Evolutionary conservation across 2,797 vertebrate species (phyloP).

Genomic region (Tokudaia tokunoshimensis): DNA sequence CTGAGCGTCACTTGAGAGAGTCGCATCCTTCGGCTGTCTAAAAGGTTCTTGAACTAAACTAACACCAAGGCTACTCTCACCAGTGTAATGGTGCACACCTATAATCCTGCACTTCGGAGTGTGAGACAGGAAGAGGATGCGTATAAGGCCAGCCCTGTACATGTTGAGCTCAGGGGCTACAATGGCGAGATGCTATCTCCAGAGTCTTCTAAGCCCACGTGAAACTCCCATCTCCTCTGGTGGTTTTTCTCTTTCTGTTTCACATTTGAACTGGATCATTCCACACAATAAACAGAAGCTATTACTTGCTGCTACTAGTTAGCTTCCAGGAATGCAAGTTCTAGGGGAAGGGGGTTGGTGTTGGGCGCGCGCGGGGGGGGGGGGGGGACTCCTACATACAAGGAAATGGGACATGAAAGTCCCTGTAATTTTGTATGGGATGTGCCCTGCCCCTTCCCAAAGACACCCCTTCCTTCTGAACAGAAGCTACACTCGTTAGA

Average conservation of each 20-base stretch:
- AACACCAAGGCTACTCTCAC: neutral
- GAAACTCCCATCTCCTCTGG: neutral
- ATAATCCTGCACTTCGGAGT: neutral
- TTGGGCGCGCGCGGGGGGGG: too few relatives aligned
- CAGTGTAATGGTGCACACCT: neutral
- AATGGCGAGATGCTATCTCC: neutral
- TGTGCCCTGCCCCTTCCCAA: neutral
- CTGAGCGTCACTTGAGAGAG: neutral
- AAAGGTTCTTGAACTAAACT: neutral
- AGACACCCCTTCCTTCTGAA: neutral
- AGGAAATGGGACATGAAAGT: neutral
- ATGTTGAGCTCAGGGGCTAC: neutral
- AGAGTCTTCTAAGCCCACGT: neutral
- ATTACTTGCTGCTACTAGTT: neutral
- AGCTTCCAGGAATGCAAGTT: neutral
- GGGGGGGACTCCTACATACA: neutral
- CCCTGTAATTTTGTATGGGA: neutral
- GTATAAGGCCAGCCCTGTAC: neutral
- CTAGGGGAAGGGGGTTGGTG: neutral
- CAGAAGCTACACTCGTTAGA: neutral
- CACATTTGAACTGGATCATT: neutral
- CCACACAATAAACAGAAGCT: neutral
- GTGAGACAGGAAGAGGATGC: neutral
- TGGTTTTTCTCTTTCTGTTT: slow-evolving; percentile 39
- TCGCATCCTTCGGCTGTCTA: neutral